Evolutionary conservation across 2,113 vertebrate genomes (phyloP), one percentile per base, ranked within the genome.

Genomic region (Pelecanus crispus): DNA sequence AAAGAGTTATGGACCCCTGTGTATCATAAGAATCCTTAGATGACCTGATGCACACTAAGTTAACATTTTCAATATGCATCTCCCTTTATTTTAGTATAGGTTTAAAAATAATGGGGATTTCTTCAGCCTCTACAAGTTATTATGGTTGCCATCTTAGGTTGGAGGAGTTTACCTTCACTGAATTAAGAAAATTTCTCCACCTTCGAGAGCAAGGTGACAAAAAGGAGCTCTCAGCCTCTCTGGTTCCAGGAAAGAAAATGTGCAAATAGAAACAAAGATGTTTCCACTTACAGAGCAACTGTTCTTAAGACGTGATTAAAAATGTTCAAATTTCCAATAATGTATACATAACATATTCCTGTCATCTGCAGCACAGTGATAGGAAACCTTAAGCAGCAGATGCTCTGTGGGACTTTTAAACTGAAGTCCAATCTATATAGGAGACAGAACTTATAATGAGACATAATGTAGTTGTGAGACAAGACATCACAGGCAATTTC

Each of bases 401-500:
- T 88, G 93, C 49, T 44, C 26, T 4, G 24, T 82, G 88, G 93
- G 77, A 88, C 85, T 86, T 94, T 88, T 90, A 81, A 92, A 44
- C 75, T 86, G n/a, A 94, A 95, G 71, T 85, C 91, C 17, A 86
- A 71, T 88, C 72, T 84, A 86, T 68, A 84, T 18, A 82, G 92
- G 79, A 97, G 94, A 94, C 84, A 91, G 92, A 92, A 88, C 88
- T 96, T 96, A 50, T 95, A 98, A 98, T 93, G 95, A 97, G 93
- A 91, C 96, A 61, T 97, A 96, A 96, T 94, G 95, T 90, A 96
- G 94, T 89, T 90, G 96, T 91, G 94, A 98, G 95, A 95, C 94
- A 97, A 97, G 96, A 92, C 94, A 96, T 97, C 97, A 93, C 65
- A 93, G 92, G 91, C 91, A 44, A 93, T 96, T 98, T 97, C 92